Evolutionary conservation across 2,888 invertebrate genomes (phyloP).

Genomic region (Drosophila anomalata): DNA sequence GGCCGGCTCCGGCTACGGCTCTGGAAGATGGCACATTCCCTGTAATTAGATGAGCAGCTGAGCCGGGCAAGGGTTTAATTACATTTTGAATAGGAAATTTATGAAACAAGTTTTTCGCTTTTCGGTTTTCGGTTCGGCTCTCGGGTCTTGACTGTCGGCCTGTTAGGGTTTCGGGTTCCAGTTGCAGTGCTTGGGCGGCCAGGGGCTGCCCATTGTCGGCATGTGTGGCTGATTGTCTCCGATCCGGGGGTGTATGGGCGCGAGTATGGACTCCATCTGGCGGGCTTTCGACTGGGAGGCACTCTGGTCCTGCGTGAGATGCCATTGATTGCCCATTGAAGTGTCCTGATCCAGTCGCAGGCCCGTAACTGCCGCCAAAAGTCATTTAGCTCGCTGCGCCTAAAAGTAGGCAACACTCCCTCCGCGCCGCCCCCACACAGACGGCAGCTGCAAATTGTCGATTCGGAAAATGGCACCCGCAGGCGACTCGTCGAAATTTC

Average conservation of each 20-base stretch:
- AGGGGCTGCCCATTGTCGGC: conserved; percentile 54
- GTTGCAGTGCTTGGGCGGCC: conserved; percentile 20
- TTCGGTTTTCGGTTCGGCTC: conserved; percentile 50
- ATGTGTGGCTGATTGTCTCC: conserved; percentile 69
- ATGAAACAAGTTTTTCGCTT: conserved; percentile 74
- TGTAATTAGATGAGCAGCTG: conserved; percentile 76
- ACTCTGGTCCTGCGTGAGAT: too few species aligned
- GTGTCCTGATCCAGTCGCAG: neutral
- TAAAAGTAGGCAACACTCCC: conserved; percentile 61
- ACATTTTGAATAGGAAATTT: conserved; percentile 79
- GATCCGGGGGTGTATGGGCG: neutral
- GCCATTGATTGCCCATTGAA: neutral
- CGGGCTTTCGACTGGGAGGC: too few species aligned
- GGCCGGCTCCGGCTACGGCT: conserved; percentile 9
- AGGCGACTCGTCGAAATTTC: conserved; percentile 48
- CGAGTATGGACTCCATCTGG: neutral
- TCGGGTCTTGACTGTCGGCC: conserved; percentile 24
- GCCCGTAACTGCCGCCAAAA: neutral
- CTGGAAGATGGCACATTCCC: conserved; percentile 57
- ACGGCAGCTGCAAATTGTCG: conserved; percentile 62
- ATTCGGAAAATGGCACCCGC: conserved; percentile 58
- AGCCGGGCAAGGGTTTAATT: conserved; percentile 73
- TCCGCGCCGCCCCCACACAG: conserved; percentile 14
- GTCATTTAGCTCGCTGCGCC: conserved; percentile 42
- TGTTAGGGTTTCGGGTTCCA: conserved; percentile 11